Percentiles rank a stretch among this genome's conserved stretches.
phyloP scores from a whole-genome alignment of 2,888 invertebrate genomes.

The Amphipoea lucens region DNA sequence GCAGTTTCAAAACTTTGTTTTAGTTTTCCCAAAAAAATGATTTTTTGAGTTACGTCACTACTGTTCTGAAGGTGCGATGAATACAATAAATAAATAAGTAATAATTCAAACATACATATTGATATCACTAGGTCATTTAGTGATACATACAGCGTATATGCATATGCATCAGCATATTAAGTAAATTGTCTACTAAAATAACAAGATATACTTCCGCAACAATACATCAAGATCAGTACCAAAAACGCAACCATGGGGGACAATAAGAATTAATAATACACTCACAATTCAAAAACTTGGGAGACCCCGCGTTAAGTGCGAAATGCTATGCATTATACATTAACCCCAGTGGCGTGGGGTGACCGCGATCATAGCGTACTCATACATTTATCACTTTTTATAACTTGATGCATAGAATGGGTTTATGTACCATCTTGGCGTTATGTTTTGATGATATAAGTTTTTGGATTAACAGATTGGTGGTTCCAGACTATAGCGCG shows the following conservation, averaged over 20 bases:
- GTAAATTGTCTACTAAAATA: neutral
- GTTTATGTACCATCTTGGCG: conserved; percentile 9
- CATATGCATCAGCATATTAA: neutral
- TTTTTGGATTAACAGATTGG: neutral
- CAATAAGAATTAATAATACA: conserved; percentile 63
- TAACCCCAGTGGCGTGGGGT: conserved; percentile 32
- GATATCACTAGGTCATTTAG: neutral
- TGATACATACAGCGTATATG: too few species aligned
- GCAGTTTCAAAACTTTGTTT: too few species aligned
- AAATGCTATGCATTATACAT: conserved; percentile 59
- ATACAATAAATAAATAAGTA: too few species aligned
- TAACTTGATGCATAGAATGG: conserved; percentile 36
- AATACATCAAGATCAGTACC: conserved; percentile 20
- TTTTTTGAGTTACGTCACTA: too few species aligned
- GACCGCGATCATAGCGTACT: conserved; percentile 44
- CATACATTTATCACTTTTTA: conserved; percentile 62
- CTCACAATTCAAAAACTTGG: conserved; percentile 62
- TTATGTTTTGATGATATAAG: neutral
- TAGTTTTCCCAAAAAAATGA: too few species aligned
- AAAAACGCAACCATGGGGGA: conserved; percentile 12
- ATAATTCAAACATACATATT: neutral
- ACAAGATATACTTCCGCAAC: neutral
- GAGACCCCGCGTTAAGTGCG: conserved; percentile 48
- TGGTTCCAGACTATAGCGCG: too few species aligned
- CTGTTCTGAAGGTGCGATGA: too few species aligned